A percentile compares a stretch with the other conserved stretches of the same genome.
Evolutionary conservation across 2,888 invertebrate species (phyloP).

Genomic region (Zeuzera pyrina): DNA sequence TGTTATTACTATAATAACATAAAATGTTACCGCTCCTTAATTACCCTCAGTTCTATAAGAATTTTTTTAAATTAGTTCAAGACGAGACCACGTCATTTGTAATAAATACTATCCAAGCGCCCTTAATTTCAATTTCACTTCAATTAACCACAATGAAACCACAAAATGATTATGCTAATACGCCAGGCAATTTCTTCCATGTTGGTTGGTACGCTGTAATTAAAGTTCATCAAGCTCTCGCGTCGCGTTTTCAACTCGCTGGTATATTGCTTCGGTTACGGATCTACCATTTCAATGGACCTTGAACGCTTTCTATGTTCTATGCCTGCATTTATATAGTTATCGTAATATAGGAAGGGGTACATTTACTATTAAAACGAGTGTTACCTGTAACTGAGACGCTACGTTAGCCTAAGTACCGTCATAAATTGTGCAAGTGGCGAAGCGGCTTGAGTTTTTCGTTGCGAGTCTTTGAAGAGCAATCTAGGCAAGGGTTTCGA

Average conservation of each 20-base stretch:
- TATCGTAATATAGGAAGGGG: slow-evolving; percentile 13
- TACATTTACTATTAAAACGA: slow-evolving; percentile 18
- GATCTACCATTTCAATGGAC: slow-evolving; percentile 7
- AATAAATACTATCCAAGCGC: too few species aligned
- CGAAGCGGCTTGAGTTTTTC: slow-evolving; percentile 43
- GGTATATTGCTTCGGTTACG: slow-evolving; percentile 28
- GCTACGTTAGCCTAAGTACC: slow-evolving; percentile 47
- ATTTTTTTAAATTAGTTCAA: too few species aligned
- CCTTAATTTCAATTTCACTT: slow-evolving; percentile 43
- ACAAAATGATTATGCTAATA: slow-evolving; percentile 53
- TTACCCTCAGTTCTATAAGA: too few species aligned
- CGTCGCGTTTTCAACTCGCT: slow-evolving; percentile 36
- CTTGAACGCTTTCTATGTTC: slow-evolving; percentile 2
- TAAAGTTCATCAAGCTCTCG: slow-evolving; percentile 51
- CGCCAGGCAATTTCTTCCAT: slow-evolving; percentile 43
- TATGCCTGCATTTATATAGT: not conserved
- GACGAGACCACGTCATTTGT: too few species aligned
- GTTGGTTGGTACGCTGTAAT: slow-evolving; percentile 40
- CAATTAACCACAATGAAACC: slow-evolving; percentile 35
- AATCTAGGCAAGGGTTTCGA: slow-evolving; percentile 39
- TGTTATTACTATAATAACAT: too few species aligned
- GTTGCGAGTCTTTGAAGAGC: slow-evolving; percentile 41
- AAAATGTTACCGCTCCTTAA: too few species aligned
- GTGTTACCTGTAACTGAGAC: slow-evolving; percentile 31
- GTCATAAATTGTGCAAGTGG: slow-evolving; percentile 50